These are phyloP conservation scores for Hippoglossus hippoglossus DNA, from an alignment of 2,797 vertebrate species.

Conservation along the genomic window DNA sequence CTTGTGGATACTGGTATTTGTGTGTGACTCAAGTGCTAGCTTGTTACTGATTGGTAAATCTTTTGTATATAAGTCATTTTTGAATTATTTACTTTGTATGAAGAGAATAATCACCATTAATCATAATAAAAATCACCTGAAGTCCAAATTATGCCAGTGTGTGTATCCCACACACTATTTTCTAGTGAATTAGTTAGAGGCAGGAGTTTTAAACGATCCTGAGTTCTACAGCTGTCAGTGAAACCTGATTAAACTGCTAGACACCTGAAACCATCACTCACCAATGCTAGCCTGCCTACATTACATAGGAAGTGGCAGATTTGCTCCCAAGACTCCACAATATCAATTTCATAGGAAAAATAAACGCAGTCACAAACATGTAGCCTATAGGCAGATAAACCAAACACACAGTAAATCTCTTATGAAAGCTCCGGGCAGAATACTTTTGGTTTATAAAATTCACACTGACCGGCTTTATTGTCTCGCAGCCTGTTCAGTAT, in stretches of 20 bases:
- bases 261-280: conserved; percentile 27
- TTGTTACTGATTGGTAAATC: too few relatives aligned
- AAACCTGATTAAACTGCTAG: conserved; percentile 2
- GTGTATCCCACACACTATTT: too few relatives aligned
- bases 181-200: too few relatives aligned
- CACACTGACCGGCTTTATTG: conserved; percentile 71
- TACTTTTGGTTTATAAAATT: conserved; percentile 65
- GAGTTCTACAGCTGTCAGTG: not conserved
- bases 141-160: too few relatives aligned
- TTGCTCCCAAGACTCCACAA: conserved; percentile 6
- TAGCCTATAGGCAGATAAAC: conserved; percentile 20
- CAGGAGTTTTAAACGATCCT: too few relatives aligned
- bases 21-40: too few relatives aligned
- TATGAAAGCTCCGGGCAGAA: conserved; percentile 54
- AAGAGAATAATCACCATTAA: not conserved
- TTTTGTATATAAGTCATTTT: too few relatives aligned
- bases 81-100: not conserved
- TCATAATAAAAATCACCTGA: not conserved
- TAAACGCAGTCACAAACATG: conserved; percentile 8
- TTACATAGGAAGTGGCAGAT: conserved; percentile 40
- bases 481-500: conserved; percentile 77
- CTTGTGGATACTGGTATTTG: too few relatives aligned
- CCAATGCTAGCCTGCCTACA: conserved; percentile 23
- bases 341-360: conserved; percentile 34
- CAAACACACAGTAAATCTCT: not conserved